Conservation (phyloP, 2,888 invertebrate genomes). For the Metacarcinus magister region DNA sequence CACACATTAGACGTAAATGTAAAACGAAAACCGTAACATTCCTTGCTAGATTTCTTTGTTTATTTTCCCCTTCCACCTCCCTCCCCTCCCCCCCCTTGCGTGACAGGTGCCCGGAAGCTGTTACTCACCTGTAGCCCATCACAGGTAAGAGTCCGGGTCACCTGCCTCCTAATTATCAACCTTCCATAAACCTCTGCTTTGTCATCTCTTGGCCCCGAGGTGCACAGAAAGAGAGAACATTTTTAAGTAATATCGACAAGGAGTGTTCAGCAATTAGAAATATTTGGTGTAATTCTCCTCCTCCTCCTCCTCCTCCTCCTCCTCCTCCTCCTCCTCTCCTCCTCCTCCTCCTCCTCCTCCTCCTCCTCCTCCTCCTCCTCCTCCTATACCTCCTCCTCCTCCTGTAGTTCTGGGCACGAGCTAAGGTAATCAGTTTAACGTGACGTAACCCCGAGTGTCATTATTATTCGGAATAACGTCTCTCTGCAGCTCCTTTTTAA, state of each 20-base stretch:
- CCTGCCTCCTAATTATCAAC: not conserved
- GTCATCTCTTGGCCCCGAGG: not conserved
- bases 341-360: not conserved
- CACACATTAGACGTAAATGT: too few relatives aligned
- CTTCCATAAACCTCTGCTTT: not conserved
- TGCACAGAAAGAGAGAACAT: not conserved
- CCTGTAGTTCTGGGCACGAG: slow-evolving; percentile 16
- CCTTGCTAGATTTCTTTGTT: not conserved
- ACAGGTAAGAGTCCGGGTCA: not conserved
- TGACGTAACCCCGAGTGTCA: not conserved
- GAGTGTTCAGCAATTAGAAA: not conserved
- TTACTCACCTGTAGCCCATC: too few relatives aligned
- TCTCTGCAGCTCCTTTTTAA: not conserved
- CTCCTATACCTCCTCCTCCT: slow-evolving; percentile 33
- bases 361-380: slow-evolving; percentile 41
- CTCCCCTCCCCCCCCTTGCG: not conserved
- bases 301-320: not conserved
- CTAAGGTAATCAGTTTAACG: slow-evolving; percentile 2
- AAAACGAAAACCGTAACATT: not conserved
- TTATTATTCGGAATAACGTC: not conserved
- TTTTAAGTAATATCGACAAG: too few relatives aligned
- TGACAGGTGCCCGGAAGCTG: too few relatives aligned
- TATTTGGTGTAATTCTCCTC: not conserved
- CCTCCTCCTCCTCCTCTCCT: not conserved
- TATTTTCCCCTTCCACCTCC: not conserved